Evolutionary conservation across 2,797 vertebrate species (phyloP).

Genomic region (Xiphophorus birchmanni): DNA sequence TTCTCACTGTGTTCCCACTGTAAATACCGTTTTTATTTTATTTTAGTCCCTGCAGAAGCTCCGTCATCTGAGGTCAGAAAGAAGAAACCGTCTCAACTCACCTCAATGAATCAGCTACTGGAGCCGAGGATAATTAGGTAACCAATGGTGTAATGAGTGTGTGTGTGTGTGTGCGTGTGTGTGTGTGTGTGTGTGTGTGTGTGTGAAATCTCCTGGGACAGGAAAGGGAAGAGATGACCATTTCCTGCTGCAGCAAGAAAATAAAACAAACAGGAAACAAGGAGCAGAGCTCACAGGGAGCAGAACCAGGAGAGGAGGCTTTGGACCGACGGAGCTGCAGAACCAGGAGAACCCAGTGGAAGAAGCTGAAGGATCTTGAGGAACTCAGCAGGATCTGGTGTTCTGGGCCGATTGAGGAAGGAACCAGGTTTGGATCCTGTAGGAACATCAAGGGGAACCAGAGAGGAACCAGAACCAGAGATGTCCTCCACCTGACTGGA

Average conservation of each 20-base stretch:
- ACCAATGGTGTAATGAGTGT: background rate
- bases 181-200: background rate
- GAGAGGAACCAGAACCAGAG: background rate
- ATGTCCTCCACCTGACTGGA: slow-evolving; percentile 40
- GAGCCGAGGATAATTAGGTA: background rate
- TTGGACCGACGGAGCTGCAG: too few species aligned
- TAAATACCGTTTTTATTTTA: too few species aligned
- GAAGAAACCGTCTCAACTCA: background rate
- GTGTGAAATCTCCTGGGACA: background rate
- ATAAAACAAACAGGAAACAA: slow-evolving; percentile 75
- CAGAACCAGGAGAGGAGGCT: background rate
- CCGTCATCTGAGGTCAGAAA: too few species aligned
- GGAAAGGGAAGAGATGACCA: slow-evolving; percentile 69
- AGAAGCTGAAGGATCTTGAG: background rate
- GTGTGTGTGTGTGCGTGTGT: background rate
- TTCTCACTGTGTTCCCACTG: too few species aligned
- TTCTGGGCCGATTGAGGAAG: background rate
- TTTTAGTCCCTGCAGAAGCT: too few species aligned
- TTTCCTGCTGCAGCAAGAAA: slow-evolving; percentile 63
- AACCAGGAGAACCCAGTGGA: background rate
- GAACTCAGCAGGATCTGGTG: background rate
- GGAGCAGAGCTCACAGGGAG: slow-evolving; percentile 40
- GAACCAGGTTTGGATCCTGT: background rate
- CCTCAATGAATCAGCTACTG: background rate
- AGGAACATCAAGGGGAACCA: background rate